Base-by-base conservation (phyloP, 2,888 invertebrate genomes). In the Bombylius major region DNA sequence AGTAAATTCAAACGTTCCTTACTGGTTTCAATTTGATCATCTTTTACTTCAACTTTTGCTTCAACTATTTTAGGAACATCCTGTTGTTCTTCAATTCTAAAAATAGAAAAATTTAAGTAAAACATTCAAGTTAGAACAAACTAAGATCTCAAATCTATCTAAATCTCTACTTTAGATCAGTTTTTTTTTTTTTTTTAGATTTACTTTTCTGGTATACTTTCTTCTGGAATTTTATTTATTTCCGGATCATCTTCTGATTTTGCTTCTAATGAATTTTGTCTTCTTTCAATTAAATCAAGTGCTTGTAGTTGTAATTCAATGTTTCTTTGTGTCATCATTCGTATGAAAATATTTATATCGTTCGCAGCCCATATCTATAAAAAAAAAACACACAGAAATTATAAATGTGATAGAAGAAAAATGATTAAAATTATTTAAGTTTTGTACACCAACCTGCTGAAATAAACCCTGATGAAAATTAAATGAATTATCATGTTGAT, bases 271-370 rank as follows among this genome's bases (percentile, higher is more conserved):
- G 86, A 66, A 81, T 82, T 51, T 80, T 83, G 87, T 63, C 87
- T 83, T 65, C 85, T 81, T 68, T 90, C 89, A 54, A 92, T 86
- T 65, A 91, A 76, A 71, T 90, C 90, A 62, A 92, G 72, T 0
- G 91, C 90, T 78, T 95, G 87, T 59, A 95, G 75, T 69, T 95
- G 95, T 44, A 95, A 77, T 67, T 94, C 93, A 33, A 94, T 83
- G 71, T 95, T 95, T 66, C 90, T 86, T 69, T 92, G 89, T 8
- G 86, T 87, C 95, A 95, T 95, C 85, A 95, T 88, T 60, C 87
- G 82, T 56, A 87, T 86, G 69, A 95, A 95, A 73, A 93, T 87
- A 61, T 86, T 83, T 65, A 86, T 89, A 72, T 95, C 92, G 68
- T 94, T 93, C 1, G 93, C 93, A 0, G 95, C 93, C 89, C 93